These are phyloP conservation scores for Podotricha telesiphe DNA, from an alignment of 2,888 invertebrate species.

Conservation along the genomic window DNA sequence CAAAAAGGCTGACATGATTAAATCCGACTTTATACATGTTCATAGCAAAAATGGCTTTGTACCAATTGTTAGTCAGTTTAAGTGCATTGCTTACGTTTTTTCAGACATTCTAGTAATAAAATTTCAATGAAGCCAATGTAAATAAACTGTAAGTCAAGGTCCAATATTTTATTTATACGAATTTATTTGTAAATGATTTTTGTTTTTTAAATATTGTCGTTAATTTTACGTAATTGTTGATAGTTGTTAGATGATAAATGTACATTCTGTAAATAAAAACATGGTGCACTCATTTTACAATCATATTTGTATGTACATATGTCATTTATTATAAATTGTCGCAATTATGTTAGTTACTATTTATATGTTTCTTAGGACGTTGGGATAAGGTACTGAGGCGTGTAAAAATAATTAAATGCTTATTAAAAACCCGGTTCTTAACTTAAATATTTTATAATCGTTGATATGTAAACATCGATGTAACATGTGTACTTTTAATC, in stretches of 20 bases:
- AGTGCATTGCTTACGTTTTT: too few relatives aligned
- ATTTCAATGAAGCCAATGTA: conserved; percentile 20
- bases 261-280: conserved; percentile 77
- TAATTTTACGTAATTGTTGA: conserved; percentile 62
- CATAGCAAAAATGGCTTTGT: conserved; percentile 35
- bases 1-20: conserved; percentile 78
- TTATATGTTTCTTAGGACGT: conserved; percentile 37
- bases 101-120: too few relatives aligned
- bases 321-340: conserved; percentile 40
- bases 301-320: conserved; percentile 54
- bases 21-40: conserved; percentile 66
- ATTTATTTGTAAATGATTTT: conserved; percentile 45
- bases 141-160: conserved; percentile 54
- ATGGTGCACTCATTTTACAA: conserved; percentile 73
- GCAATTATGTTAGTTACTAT: conserved; percentile 44
- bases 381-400: neutral
- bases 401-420: neutral
- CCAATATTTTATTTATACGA: conserved; percentile 56
- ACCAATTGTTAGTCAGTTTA: conserved; percentile 39
- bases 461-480: neutral
- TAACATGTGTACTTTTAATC: neutral
- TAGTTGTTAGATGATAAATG: conserved; percentile 72
- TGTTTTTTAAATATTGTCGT: conserved; percentile 44
- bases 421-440: neutral
- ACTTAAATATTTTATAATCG: neutral